Conservation (phyloP, 37 sponge, comb jelly and placozoan species). For the Cladorhizidae sp. region DNA sequence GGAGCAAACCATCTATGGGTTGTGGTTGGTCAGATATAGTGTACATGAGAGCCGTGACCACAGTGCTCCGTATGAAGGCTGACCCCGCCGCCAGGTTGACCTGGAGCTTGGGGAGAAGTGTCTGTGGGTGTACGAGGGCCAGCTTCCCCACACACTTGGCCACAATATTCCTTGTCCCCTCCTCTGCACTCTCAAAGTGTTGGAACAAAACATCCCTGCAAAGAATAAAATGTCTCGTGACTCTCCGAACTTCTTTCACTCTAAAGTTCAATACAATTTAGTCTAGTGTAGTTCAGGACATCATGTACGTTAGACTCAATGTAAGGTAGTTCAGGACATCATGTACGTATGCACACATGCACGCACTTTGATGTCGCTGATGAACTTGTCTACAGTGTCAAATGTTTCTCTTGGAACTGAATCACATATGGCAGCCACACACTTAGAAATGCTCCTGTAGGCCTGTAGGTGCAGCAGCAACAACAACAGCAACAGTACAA, state of each 20-base stretch:
- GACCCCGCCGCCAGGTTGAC: constrained; percentile 68
- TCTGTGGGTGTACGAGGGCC: constrained; percentile 88
- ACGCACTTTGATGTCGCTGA: constrained; percentile 72
- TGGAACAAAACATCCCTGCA: constrained; percentile 85
- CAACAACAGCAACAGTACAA: no score
- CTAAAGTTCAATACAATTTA: constrained; percentile 18
- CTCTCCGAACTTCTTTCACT: constrained; percentile 51
- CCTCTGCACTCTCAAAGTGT: constrained; percentile 90
- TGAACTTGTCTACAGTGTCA: constrained; percentile 61
- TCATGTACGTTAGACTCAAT: no score
- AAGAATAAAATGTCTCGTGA: no score
- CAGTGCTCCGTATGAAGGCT: constrained; percentile 85
- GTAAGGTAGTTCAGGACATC: background rate
- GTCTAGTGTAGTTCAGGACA: no score
- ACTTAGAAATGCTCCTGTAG: constrained; percentile 84
- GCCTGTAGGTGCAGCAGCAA: constrained; percentile 37
- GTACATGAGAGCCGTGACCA: constrained; percentile 96
- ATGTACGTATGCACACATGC: background rate
- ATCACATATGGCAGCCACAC: constrained; percentile 75
- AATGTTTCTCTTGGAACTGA: constrained; percentile 53
- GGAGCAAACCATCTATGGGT: constrained; percentile 84
- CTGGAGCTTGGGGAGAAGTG: constrained; percentile 82
- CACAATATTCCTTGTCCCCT: constrained; percentile 95
- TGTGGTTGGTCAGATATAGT: constrained; percentile 96
- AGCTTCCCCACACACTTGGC: constrained; percentile 98